Evolutionary conservation across 2,888 invertebrate species (phyloP), one percentile per base, ranked within the genome.

Genomic region (Campoplex nolae): DNA sequence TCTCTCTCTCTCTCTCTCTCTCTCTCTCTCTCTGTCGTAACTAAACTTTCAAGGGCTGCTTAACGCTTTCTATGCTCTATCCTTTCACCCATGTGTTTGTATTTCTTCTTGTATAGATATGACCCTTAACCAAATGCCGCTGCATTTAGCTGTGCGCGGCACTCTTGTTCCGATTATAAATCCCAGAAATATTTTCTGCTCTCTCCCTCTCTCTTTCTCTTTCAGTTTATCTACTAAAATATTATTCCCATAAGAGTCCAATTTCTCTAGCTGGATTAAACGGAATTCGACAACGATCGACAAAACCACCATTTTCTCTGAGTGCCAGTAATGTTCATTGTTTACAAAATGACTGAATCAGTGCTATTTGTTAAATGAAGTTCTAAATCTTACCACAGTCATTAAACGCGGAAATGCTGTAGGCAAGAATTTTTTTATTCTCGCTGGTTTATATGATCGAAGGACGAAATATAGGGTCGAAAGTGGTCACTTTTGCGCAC

Each of bases 61-160:
- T 86, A 89, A 79, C 82, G 73, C 58, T 38, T 84, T 56, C 70
- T 45, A 54, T 32, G 54, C 35, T 76, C 76, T 18, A 58, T 68
- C 71, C 51, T 76, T 82, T 70, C 82, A 77, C 87, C 90, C 91
- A 90, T 91, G 90, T 91, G 91, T 90, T 91, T 89, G 90, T 86
- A 88, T 89, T 88, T 87, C 80, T 82, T 76, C 76, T 78, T 80
- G 76, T 79, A 74, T 86, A 80, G 74, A 87, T 73, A 76, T 79
- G 85, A 88, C 87, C 89, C 89, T 89, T 88, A 87, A 85, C 87
- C 85, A 75, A 70, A 78, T 75, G 82, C 85, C 82, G 56, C 70
- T 18, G 18, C 38, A 68, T 42, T 54, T 35, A 38, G 38, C 48
- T 51, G 38, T 18, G 23, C 23, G 23, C 23, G 2, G 35, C 23